Evolutionary conservation across 2,797 vertebrate genomes (phyloP).

Genomic region (Tiaroga cobitis): DNA sequence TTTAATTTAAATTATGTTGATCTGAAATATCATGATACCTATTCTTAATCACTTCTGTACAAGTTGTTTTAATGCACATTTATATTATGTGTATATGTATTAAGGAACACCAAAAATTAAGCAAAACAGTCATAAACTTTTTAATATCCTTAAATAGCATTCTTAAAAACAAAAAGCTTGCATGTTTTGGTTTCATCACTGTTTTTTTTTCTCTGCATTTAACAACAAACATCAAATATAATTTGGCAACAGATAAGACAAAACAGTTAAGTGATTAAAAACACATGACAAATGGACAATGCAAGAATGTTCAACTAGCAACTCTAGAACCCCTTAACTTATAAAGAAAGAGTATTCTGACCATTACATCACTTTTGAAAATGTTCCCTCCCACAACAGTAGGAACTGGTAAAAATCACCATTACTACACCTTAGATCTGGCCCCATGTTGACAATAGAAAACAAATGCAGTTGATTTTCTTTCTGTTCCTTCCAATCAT

Average conservation of each 20-base stretch:
- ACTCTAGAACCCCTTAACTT: constrained; percentile 65
- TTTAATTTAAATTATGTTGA: background rate
- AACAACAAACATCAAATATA: constrained; percentile 65
- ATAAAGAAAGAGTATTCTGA: constrained; percentile 67
- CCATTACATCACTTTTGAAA: constrained; percentile 54
- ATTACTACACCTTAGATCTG: constrained; percentile 46
- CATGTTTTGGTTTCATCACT: constrained; percentile 62
- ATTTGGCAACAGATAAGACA: constrained; percentile 63
- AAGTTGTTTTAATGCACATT: background rate
- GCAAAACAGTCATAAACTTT: constrained; percentile 64
- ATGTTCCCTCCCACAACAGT: constrained; percentile 63
- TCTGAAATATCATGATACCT: background rate
- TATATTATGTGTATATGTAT: background rate
- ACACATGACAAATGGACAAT: constrained; percentile 59
- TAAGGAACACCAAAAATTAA: constrained; percentile 48
- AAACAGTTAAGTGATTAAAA: constrained; percentile 58
- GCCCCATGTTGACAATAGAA: constrained; percentile 40
- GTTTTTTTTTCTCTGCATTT: constrained; percentile 52
- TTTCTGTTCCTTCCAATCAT: constrained; percentile 3
- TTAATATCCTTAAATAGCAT: constrained; percentile 68
- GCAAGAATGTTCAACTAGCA: constrained; percentile 55
- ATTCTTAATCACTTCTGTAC: background rate
- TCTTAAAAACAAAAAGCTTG: constrained; percentile 64
- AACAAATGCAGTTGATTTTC: background rate
- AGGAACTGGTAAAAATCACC: constrained; percentile 62